phyloP scores from a whole-genome alignment of 2,113 vertebrate genomes.

The Muntiacus reevesi region DNA sequence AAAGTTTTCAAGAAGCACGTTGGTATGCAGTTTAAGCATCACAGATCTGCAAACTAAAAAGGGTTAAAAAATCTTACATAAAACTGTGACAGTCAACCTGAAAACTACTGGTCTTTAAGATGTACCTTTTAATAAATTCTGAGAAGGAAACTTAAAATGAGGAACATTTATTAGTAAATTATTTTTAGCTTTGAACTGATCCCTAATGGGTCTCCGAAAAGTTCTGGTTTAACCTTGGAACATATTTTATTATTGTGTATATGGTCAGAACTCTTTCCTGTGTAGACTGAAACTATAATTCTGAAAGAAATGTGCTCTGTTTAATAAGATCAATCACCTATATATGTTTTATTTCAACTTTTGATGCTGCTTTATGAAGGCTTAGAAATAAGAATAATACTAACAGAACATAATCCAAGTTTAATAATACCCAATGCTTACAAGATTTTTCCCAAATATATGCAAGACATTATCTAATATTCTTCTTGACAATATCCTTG shows the following conservation, averaged over 20 bases:
- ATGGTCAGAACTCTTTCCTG: constrained; percentile 61
- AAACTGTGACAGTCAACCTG: constrained; percentile 64
- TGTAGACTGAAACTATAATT: constrained; percentile 68
- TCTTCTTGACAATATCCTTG: constrained; percentile 15
- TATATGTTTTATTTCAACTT: constrained; percentile 1
- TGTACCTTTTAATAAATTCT: constrained; percentile 76
- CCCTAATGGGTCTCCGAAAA: constrained; percentile 66
- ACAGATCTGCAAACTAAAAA: neutral
- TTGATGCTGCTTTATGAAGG: neutral
- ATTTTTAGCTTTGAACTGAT: constrained; percentile 76
- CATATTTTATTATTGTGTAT: constrained; percentile 71
- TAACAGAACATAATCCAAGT: neutral
- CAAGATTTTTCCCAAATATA: neutral
- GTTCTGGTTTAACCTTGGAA: constrained; percentile 73
- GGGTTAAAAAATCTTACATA: neutral
- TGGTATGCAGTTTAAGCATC: neutral
- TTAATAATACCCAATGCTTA: neutral
- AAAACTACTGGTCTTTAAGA: constrained; percentile 59
- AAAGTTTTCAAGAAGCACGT: neutral
- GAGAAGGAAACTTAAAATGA: constrained; percentile 68
- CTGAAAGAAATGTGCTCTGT: constrained; percentile 66
- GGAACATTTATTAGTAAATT: constrained; percentile 73
- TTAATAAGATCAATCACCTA: constrained; percentile 52
- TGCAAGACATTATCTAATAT: neutral
- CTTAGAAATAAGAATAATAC: constrained; percentile 1